Conservation (phyloP, 2,113 vertebrate species). For the Serilophus lunatus region DNA sequence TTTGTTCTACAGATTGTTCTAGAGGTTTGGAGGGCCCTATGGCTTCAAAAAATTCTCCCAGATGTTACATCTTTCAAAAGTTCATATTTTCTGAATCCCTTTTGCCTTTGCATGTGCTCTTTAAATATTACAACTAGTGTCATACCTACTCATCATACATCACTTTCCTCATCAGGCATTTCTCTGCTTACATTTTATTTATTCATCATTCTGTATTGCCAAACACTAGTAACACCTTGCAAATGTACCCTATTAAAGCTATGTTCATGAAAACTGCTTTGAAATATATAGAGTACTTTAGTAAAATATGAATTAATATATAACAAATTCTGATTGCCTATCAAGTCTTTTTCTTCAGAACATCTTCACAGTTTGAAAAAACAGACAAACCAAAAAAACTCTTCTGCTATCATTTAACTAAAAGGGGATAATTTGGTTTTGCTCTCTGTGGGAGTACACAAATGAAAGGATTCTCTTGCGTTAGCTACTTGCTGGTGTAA, state of each 20-base stretch:
- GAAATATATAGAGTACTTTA: neutral
- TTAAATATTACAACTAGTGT: neutral
- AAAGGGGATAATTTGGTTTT: neutral
- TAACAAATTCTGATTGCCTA: neutral
- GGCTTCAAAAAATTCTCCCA: neutral
- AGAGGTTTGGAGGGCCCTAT: neutral
- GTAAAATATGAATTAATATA: neutral
- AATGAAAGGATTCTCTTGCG: neutral
- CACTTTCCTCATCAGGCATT: neutral
- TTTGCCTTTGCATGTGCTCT: neutral
- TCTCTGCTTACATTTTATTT: neutral
- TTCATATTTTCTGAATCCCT: neutral
- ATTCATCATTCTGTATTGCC: neutral
- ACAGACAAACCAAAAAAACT: accelerated
- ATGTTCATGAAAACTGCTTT: neutral
- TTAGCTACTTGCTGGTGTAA: neutral
- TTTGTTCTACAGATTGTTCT: neutral
- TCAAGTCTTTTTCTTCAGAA: neutral
- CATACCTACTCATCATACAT: neutral
- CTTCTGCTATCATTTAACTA: neutral
- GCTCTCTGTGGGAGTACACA: neutral
- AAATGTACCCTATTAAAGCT: neutral
- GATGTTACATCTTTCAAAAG: neutral
- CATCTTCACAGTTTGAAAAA: neutral
- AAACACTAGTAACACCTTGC: neutral